A percentile compares a stretch with the other conserved stretches of the same genome.
phyloP scores from a whole-genome alignment of 2,113 vertebrate genomes.

The Pelusios castaneus region DNA sequence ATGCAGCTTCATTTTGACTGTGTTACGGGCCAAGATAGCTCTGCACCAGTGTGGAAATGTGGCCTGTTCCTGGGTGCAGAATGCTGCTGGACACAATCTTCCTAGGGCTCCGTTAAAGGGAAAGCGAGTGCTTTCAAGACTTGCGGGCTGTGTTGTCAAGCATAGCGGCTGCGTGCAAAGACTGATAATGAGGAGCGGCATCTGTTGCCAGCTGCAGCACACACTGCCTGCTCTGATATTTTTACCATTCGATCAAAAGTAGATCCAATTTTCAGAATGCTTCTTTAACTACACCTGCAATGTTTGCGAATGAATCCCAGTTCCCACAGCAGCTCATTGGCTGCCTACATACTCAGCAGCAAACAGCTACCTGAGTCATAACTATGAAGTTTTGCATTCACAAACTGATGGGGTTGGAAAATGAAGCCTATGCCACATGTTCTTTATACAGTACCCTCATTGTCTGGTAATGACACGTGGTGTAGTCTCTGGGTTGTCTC shows the following conservation, averaged over 20 bases:
- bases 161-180: background rate
- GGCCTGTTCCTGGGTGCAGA: background rate
- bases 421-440: background rate
- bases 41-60: background rate
- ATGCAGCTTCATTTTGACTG: background rate
- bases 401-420: background rate
- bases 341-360: background rate
- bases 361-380: background rate
- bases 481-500: background rate
- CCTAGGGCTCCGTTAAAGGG: conserved; percentile 4
- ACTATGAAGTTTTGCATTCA: background rate
- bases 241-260: background rate
- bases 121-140: background rate
- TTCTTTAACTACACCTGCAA: conserved; percentile 1
- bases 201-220: background rate
- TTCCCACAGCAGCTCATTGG: background rate
- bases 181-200: background rate
- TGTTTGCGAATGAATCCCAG: background rate
- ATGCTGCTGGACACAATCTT: background rate
- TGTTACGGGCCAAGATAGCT: background rate
- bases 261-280: background rate
- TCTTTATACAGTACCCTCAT: background rate
- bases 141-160: background rate
- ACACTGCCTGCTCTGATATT: background rate
- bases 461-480: background rate